Evolutionary conservation across 2,113 vertebrate genomes (phyloP), one percentile per base, ranked within the genome.

Genomic region (Bothrops jararaca): DNA sequence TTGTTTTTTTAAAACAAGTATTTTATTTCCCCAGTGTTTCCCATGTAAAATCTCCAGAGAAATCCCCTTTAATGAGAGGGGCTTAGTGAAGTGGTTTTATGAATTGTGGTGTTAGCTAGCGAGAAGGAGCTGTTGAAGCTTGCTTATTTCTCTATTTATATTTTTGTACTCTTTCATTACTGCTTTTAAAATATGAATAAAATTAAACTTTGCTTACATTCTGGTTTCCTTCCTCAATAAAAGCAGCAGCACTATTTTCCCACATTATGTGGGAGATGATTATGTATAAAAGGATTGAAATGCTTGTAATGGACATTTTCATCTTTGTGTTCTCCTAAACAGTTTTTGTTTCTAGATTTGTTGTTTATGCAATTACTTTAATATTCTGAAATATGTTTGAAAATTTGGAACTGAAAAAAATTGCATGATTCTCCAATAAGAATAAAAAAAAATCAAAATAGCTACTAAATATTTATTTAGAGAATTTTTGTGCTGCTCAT

Each of bases 161-260:
- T 0, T 53, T 56, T 7, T 94, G 0, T 93, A 52, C 0, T 39
- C 1, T 91, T 89, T 95, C 9, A 1, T 93, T 95, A 91, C 12
- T 93, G 1, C 52, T 92, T 89, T 57, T 94, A 56, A 88, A 94
- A 74, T 94, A 89, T 91, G 74, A 34, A 74, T 53, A 18, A 58
- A 24, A 48, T 57, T 89, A 94, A 89, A 74, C 1, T 93, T 24
- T 23, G 26, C n/a, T 92, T 89, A 34, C 10, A 42, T 58, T 58
- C 89, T 60, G 80, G 88, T 52, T 92, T 92, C 45, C 52, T 92
- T 92, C 45, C 88, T 39, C 69, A 52, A 22, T 56, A 52, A 50
- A 92, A 39, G 74, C 34, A 92, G 24, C 34, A n/a, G 11, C 88
- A 52, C 15, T 58, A 24, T 90, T 92, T 50, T 86, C 18, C 34